Base-by-base conservation (phyloP, 53 echinoderm and acorn worm genomes). In the Mesocentrotus franciscanus region DNA sequence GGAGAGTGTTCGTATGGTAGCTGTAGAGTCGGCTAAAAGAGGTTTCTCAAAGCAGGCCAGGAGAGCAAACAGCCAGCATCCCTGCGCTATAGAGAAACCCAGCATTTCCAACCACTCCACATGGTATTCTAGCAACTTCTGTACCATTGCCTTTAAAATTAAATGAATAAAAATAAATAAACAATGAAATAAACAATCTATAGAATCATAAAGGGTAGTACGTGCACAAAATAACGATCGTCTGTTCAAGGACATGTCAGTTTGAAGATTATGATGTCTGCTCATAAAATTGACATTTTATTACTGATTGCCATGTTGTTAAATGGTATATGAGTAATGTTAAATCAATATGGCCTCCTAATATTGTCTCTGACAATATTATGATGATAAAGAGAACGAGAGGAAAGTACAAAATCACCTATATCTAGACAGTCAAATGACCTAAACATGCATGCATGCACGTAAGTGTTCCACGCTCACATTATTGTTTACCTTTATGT, bases 51-150 rank as follows among this genome's bases (percentile, higher is more conserved):
- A 91, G 84, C 97, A 97, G 24, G 98, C 94, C 18, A 99, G 91
- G 18, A 99, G 95, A 24, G 97, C 96, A 96, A 97, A 99, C 24
- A 99, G 76, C 99, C 99, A 99, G 68, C 98, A 97, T 22, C 99
- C 99, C 90, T 99, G 99, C 2, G 97, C 95, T 32, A 97, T 85
- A 35, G 96, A 96, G 92, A 99, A 98, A n/a, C 99, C 99, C 30
- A 98, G 90, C 9, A 60, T 85, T 61, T 96, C 95, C 68, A 99
- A 72, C 99, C 99, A 99, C 91, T 96, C 95, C 72, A 98, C 95
- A 85, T 98, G 99, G 92, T 96, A 98, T 92, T 98, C 99, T 26
- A 99, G 83, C 6, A 99, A 58, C 70, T 99, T 97, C 62, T 96
- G 96, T 20, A 98, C 96, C 85, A 96, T 98, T 18, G 97, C 94